Conservation (phyloP, 2,888 invertebrate genomes). For the Diarsia mendica region DNA sequence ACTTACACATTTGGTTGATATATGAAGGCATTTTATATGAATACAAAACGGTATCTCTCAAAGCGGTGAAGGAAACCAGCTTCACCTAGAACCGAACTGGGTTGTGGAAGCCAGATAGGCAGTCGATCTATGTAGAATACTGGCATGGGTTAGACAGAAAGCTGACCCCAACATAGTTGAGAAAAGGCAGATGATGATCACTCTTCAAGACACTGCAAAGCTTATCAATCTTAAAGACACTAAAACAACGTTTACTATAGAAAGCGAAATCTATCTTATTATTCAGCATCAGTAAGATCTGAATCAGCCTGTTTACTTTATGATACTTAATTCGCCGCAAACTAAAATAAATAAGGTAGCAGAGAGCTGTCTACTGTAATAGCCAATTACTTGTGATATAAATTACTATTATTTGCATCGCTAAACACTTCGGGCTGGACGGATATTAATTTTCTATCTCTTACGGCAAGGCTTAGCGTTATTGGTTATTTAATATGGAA, state of each 20-base stretch:
- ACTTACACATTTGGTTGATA: background rate
- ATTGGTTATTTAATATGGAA: slow-evolving; percentile 40
- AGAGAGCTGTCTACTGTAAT: slow-evolving; percentile 67
- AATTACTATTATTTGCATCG: slow-evolving; percentile 54
- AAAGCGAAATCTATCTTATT: background rate
- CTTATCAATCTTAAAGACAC: too few relatives aligned
- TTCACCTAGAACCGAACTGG: too few relatives aligned
- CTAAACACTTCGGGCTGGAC: slow-evolving; percentile 39
- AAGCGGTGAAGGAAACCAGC: too few relatives aligned
- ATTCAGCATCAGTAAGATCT: slow-evolving; percentile 6
- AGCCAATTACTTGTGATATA: slow-evolving; percentile 52
- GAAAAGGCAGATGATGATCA: background rate
- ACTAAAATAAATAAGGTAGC: slow-evolving; percentile 67
- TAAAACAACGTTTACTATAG: background rate
- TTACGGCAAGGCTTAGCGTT: slow-evolving; percentile 28
- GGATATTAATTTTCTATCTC: slow-evolving; percentile 57
- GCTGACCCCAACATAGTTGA: too few relatives aligned
- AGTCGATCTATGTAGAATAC: too few relatives aligned
- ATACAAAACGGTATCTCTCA: too few relatives aligned
- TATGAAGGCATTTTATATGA: too few relatives aligned
- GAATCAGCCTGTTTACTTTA: slow-evolving; percentile 6
- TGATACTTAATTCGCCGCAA: slow-evolving; percentile 17
- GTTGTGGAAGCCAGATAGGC: too few relatives aligned
- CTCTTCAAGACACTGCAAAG: background rate
- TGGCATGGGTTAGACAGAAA: too few relatives aligned